These are phyloP conservation scores for Gnatocerus cornutus DNA, from an alignment of 2,888 invertebrate genomes.

Conservation along the genomic window DNA sequence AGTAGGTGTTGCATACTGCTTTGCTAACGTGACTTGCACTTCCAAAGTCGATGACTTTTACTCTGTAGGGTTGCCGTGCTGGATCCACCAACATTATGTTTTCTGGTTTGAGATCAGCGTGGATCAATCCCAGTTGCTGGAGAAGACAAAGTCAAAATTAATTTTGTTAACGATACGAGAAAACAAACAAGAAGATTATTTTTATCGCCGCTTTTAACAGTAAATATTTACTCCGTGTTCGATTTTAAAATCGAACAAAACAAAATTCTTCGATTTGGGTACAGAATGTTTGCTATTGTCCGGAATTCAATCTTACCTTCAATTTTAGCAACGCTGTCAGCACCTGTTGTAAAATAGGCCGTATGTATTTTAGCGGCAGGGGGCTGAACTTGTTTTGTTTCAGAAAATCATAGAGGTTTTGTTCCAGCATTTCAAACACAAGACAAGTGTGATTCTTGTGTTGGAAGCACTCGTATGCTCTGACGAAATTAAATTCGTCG, in stretches of 20 bases:
- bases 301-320: constrained; percentile 76
- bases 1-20: constrained; percentile 99
- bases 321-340: constrained; percentile 89
- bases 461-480: constrained; percentile 99
- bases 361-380: constrained; percentile 96
- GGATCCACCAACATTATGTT: constrained; percentile 99
- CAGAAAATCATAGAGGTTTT: constrained; percentile 99
- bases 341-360: constrained; percentile 99
- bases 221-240: constrained; percentile 23
- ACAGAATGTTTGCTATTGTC: neutral
- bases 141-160: constrained; percentile 52
- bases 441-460: constrained; percentile 99
- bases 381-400: constrained; percentile 99
- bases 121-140: constrained; percentile 98
- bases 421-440: constrained; percentile 99
- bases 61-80: constrained; percentile 96
- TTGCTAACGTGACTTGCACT: constrained; percentile 99
- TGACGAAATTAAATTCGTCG: constrained; percentile 99
- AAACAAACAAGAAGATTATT: constrained; percentile 11
- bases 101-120: constrained; percentile 99
- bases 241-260: neutral
- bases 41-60: constrained; percentile 99
- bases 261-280: neutral
- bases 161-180: neutral
- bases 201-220: constrained; percentile 14